Conservation (phyloP, 2,113 vertebrate genomes). For the Phalacrocorax brasilianus region DNA sequence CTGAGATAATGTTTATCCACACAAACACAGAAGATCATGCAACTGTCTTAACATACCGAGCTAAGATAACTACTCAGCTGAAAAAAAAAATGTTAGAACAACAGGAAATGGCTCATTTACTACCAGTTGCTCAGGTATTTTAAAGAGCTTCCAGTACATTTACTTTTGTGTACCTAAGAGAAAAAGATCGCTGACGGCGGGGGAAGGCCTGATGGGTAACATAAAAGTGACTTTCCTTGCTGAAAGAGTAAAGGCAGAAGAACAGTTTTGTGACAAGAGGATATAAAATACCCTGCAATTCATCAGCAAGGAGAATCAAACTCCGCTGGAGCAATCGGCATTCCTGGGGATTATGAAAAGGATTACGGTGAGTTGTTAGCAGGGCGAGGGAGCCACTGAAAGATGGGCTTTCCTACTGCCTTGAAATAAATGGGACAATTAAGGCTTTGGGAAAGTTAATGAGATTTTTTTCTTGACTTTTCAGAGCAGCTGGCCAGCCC, state of each 20-base stretch:
- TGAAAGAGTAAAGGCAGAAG: slow-evolving; percentile 70
- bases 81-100: slow-evolving; percentile 16
- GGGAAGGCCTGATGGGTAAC: slow-evolving; percentile 28
- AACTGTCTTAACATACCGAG: neutral
- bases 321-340: slow-evolving; percentile 42
- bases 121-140: slow-evolving; percentile 68
- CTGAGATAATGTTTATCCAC: slow-evolving; percentile 38
- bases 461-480: slow-evolving; percentile 52
- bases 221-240: slow-evolving; percentile 68
- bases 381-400: slow-evolving; percentile 69
- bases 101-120: slow-evolving; percentile 69
- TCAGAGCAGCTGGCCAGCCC: slow-evolving; percentile 51
- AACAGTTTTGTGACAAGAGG: slow-evolving; percentile 69
- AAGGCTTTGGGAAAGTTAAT: slow-evolving; percentile 72
- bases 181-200: neutral
- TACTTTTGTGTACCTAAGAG: slow-evolving; percentile 60
- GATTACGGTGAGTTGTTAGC: slow-evolving; percentile 73
- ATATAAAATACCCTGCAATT: slow-evolving; percentile 74
- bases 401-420: slow-evolving; percentile 71
- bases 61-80: neutral
- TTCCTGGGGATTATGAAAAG: slow-evolving; percentile 73
- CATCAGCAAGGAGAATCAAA: slow-evolving; percentile 68
- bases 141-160: slow-evolving; percentile 61
- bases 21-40: neutral
- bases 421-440: slow-evolving; percentile 75